Evolutionary conservation across 2,888 invertebrate genomes (phyloP).

Genomic region (Germaria angustata): DNA sequence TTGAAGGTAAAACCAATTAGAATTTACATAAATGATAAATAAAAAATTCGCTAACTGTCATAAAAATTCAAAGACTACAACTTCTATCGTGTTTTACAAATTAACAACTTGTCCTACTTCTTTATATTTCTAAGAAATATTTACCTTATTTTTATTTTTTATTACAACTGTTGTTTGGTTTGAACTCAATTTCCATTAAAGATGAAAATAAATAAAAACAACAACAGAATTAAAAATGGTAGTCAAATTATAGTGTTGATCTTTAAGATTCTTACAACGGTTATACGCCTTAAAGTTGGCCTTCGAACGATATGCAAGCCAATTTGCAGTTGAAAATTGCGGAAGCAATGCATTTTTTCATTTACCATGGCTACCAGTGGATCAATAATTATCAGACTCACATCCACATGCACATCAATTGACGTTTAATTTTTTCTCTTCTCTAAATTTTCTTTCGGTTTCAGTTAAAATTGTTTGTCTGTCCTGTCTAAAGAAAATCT

Average conservation of each 20-base stretch:
- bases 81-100: slow-evolving; percentile 4
- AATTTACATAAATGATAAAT: slow-evolving; percentile 16
- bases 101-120: slow-evolving; percentile 30
- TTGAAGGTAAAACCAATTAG: slow-evolving; percentile 55
- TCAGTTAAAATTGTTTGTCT: slow-evolving; percentile 6
- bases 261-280: slow-evolving; percentile 36
- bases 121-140: slow-evolving; percentile 25
- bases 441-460: background rate
- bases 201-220: background rate
- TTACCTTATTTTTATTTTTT: background rate
- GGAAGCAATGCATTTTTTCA: slow-evolving; percentile 67
- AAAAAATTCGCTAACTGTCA: background rate
- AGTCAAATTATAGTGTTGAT: slow-evolving; percentile 58
- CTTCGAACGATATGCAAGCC: slow-evolving; percentile 22
- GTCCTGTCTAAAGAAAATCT: slow-evolving; percentile 20
- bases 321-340: slow-evolving; percentile 62
- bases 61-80: background rate
- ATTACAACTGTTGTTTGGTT: slow-evolving; percentile 36
- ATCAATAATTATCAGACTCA: slow-evolving; percentile 66
- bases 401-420: slow-evolving; percentile 15
- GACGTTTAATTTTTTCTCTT: slow-evolving; percentile 26
- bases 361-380: slow-evolving; percentile 67
- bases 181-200: slow-evolving; percentile 12
- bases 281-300: slow-evolving; percentile 56
- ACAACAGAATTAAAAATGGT: slow-evolving; percentile 5